These are phyloP conservation scores for Dicentrarchus labrax DNA, from an alignment of 2,113 vertebrate genomes.

Conservation along the genomic window DNA sequence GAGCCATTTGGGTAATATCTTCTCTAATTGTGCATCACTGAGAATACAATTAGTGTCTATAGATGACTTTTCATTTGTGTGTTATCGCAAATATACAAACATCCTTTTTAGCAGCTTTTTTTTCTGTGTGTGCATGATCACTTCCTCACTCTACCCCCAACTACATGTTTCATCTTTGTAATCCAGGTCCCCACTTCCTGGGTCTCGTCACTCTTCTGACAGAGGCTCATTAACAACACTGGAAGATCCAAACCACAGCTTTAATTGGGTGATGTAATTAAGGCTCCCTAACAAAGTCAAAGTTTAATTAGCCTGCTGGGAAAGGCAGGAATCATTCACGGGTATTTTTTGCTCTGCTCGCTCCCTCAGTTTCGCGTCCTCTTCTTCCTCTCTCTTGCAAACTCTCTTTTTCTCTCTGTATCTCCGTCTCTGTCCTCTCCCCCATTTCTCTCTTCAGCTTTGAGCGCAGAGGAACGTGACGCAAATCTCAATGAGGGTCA, in stretches of 20 bases:
- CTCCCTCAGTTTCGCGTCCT: constrained; percentile 44
- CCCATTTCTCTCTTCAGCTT: constrained; percentile 41
- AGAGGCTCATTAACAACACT: constrained; percentile 71
- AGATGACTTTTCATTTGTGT: not conserved
- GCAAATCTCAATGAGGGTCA: constrained; percentile 63
- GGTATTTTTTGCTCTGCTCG: constrained; percentile 44
- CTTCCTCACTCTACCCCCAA: not conserved
- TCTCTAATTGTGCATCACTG: constrained; percentile 3
- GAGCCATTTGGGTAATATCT: not conserved
- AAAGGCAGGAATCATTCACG: constrained; percentile 54
- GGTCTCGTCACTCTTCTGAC: constrained; percentile 32
- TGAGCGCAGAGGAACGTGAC: constrained; percentile 69
- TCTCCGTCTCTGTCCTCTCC: not conserved
- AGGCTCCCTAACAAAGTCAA: constrained; percentile 75
- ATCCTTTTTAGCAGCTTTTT: not conserved
- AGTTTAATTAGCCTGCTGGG: constrained; percentile 82
- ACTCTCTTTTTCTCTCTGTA: constrained; percentile 3
- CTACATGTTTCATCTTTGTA: constrained; percentile 29
- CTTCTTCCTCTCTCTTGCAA: not conserved
- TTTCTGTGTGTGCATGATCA: not conserved
- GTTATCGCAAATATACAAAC: not conserved
- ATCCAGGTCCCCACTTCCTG: constrained; percentile 27
- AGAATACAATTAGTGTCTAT: not conserved
- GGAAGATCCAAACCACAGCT: constrained; percentile 64
- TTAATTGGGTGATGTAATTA: constrained; percentile 82